Evolutionary conservation across 1,140 invertebrate species (phyloP).

Genomic region (Eupristina koningsbergeri): DNA sequence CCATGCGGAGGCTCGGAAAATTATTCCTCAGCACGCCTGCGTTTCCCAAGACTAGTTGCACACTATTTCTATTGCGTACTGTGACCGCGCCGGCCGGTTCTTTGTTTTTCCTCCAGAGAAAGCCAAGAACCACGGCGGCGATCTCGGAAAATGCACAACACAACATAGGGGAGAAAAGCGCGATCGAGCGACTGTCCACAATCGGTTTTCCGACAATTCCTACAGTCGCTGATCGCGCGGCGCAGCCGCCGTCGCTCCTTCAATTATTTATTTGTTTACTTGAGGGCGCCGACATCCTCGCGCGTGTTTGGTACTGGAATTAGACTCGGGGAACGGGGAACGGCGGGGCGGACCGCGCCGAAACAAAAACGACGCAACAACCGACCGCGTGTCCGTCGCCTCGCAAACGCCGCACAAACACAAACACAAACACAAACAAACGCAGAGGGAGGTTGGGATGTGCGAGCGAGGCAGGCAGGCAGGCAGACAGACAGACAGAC

Average conservation of each 20-base stretch:
- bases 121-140: neutral
- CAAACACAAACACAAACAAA: no score
- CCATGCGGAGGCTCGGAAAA: slow-evolving; percentile 21
- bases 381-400: neutral
- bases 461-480: no score
- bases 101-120: neutral
- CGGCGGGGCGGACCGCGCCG: neutral
- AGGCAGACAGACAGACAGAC: no score
- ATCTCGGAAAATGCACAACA: neutral
- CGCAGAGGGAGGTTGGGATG: no score
- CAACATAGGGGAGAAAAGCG: neutral
- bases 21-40: slow-evolving; percentile 20
- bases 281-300: no score
- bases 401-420: no score
- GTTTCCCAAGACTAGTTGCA: neutral
- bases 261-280: neutral
- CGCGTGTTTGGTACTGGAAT: neutral
- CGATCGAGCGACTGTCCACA: slow-evolving; percentile 39
- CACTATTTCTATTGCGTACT: neutral
- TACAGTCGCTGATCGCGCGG: slow-evolving; percentile 32
- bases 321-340: neutral
- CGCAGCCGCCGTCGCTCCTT: neutral
- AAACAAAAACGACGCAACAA: neutral
- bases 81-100: neutral
- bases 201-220: slow-evolving; percentile 16